Conservation (phyloP, 2,888 invertebrate genomes). For the Fissipunctia ypsillon region DNA sequence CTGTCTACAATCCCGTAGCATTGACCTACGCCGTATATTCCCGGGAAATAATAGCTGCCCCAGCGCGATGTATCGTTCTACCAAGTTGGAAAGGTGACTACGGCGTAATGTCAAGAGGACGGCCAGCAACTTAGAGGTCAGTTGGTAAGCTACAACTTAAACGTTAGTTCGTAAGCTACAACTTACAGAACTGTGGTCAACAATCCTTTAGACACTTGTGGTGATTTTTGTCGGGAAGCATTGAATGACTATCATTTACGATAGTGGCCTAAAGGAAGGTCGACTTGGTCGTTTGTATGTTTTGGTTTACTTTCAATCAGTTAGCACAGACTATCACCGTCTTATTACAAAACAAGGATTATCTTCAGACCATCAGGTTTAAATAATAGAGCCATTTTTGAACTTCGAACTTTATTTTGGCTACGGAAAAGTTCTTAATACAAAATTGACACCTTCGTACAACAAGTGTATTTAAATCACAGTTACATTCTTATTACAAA, state of each 20-base stretch:
- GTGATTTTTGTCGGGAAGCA: neutral
- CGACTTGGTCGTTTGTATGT: neutral
- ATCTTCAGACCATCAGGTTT: too few relatives aligned
- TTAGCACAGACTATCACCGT: neutral
- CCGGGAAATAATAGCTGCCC: slow-evolving; percentile 43
- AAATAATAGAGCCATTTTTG: too few relatives aligned
- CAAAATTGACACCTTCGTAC: neutral
- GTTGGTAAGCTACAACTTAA: slow-evolving; percentile 6
- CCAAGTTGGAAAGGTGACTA: slow-evolving; percentile 38
- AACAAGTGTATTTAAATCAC: neutral
- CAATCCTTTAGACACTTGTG: slow-evolving; percentile 3
- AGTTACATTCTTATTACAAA: neutral
- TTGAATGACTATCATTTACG: neutral
- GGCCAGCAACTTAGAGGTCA: slow-evolving; percentile 5
- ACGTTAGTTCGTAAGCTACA: neutral
- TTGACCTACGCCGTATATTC: slow-evolving; percentile 50
- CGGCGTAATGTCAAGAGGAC: slow-evolving; percentile 25
- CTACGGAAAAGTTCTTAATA: neutral
- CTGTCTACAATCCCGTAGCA: slow-evolving; percentile 24
- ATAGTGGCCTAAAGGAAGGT: neutral
- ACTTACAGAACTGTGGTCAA: slow-evolving; percentile 15
- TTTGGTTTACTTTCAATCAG: neutral
- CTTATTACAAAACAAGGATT: neutral
- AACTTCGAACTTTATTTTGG: neutral
- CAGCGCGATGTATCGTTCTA: slow-evolving; percentile 28